phyloP scores from a whole-genome alignment of 2,797 vertebrate genomes.

The Helarctos malayanus region DNA sequence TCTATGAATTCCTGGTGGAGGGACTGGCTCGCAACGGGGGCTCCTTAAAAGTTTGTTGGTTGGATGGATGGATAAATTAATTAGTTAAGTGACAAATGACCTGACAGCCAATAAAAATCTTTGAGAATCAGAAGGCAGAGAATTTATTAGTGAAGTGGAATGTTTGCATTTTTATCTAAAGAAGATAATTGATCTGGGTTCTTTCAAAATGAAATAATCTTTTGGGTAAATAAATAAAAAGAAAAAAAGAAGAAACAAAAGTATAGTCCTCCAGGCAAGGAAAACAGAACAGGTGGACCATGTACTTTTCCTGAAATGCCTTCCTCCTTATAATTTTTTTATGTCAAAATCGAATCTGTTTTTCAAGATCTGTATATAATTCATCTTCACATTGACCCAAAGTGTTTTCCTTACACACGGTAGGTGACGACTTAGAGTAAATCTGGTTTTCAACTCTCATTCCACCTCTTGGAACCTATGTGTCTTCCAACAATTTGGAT shows the following conservation, averaged over 20 bases:
- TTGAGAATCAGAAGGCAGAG: conserved; percentile 23
- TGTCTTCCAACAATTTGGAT: background rate
- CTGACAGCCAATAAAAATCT: conserved; percentile 21
- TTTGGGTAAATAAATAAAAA: conserved; percentile 32
- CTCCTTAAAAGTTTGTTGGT: conserved; percentile 26
- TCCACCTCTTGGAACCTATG: background rate
- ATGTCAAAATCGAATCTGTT: background rate
- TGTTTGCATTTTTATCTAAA: background rate
- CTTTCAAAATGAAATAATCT: conserved; percentile 17
- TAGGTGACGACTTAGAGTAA: background rate
- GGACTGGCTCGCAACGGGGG: background rate
- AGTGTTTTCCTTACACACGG: background rate
- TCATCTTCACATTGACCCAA: background rate
- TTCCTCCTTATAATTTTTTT: background rate
- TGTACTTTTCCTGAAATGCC: background rate
- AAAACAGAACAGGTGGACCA: background rate
- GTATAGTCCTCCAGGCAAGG: background rate
- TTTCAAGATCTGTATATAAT: background rate
- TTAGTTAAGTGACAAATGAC: conserved; percentile 44
- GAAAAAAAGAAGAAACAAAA: background rate
- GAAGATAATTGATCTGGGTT: conserved; percentile 27
- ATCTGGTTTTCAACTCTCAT: background rate
- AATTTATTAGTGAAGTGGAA: conserved; percentile 27
- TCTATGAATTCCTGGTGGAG: background rate
- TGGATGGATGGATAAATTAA: conserved; percentile 49